Conservation (phyloP, 2,113 vertebrate species). For the Neogale vison region DNA sequence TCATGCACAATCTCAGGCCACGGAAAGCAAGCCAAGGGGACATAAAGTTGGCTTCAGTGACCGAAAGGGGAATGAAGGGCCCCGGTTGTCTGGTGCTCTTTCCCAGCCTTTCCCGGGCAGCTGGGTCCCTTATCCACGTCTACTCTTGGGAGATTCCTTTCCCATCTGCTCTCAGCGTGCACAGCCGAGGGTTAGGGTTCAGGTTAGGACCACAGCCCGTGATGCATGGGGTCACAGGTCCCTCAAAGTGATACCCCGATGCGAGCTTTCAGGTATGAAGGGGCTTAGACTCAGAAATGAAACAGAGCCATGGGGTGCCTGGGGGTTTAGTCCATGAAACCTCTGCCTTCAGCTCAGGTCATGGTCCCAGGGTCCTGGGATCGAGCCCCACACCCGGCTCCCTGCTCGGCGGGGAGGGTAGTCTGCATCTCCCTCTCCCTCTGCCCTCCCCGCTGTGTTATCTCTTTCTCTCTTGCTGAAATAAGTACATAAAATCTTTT, state of each 20-base stretch:
- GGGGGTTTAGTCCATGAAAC: not conserved
- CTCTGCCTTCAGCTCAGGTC: not conserved
- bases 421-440: too few species aligned
- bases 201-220: not conserved
- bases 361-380: not conserved
- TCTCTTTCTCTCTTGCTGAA: too few species aligned
- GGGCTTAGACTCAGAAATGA: not conserved
- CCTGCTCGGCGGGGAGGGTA: too few species aligned
- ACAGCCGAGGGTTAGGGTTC: not conserved
- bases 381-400: too few species aligned
- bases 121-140: not conserved
- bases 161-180: not conserved
- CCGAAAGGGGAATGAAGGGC: too few species aligned
- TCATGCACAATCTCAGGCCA: not conserved
- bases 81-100: fast-evolving
- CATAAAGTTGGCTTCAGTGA: not conserved
- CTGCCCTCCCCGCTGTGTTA: too few species aligned
- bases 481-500: too few species aligned
- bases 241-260: not conserved
- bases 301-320: not conserved
- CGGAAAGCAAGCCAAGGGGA: too few species aligned
- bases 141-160: not conserved
- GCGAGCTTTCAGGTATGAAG: not conserved
- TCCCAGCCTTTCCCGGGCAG: not conserved
- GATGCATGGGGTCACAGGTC: fast-evolving